Base-by-base conservation (phyloP, 1,140 invertebrate genomes). In the Listronotus oregonensis region DNA sequence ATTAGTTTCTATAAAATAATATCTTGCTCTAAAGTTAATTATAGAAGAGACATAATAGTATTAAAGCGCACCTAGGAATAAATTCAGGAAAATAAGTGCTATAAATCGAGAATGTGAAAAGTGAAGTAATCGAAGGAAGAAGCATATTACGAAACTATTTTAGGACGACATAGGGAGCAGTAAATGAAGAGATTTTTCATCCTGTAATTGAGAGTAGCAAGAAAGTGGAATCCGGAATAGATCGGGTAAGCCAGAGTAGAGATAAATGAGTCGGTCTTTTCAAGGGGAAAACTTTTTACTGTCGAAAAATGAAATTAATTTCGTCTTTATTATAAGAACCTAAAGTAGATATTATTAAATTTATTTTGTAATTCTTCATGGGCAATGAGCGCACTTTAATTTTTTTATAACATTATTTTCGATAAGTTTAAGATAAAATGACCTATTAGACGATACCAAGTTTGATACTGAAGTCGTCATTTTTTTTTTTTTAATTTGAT, bases 121-220 rank as follows among this genome's bases (percentile, higher is more conserved):
- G 32, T 40, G 6, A n/a, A 40, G 34, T 50, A 51, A 12, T 42
- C 46, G 37, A 61, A 61, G 17, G 58, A 61, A 14, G 47, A 10
- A 50, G 46, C 47, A 51, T 61, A 61, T 50, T 61, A 40, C 47
- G 46, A 40, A 51, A 61, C 58, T 61, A 61, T 61, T 61, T 42
- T 40, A 61, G 46, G 12, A 46, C 58, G 58, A 61, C 58, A 61
- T 61, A 46, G 58, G 58, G 58, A 50, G 58, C 46, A 61, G 58
- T 61, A 61, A 61, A 61, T 61, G 58, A 61, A 61, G 58, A 50
- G 39, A 61, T 61, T 61, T 61, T 61, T 61, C 58, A 61, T 61
- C 58, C 47, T 50, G 58, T 61, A 61, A 61, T 61, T 61, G 58
- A 61, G 21, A 61, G 14, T 31, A 50, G 39, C 57, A 59, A 59